These are phyloP conservation scores for Neolamprologus toae DNA, from an alignment of 2,113 vertebrate genomes.

Conservation along the genomic window DNA sequence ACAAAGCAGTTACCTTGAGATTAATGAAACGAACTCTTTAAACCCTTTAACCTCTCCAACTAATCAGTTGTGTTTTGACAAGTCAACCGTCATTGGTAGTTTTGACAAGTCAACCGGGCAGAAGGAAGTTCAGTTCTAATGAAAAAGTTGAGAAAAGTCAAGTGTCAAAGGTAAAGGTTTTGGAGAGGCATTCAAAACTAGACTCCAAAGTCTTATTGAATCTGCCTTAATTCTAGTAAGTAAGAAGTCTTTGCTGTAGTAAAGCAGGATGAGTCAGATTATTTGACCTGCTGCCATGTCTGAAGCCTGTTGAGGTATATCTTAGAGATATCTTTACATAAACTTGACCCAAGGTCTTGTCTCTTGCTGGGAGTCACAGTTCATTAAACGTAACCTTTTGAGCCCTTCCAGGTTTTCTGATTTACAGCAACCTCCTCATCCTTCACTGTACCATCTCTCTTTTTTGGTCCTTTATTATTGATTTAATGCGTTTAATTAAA, in stretches of 20 bases:
- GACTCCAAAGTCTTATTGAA: background rate
- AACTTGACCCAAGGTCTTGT: background rate
- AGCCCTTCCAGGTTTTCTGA: background rate
- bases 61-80: background rate
- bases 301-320: background rate
- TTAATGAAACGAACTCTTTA: background rate
- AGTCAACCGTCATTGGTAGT: background rate
- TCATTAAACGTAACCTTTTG: background rate
- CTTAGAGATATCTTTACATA: background rate
- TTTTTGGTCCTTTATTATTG: background rate
- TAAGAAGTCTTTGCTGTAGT: background rate
- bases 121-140: background rate
- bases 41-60: background rate
- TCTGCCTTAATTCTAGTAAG: background rate
- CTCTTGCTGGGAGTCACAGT: background rate
- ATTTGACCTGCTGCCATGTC: slow-evolving; percentile 21
- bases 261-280: background rate
- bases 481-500: background rate
- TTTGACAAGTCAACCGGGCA: background rate
- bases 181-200: background rate
- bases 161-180: background rate
- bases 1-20: background rate
- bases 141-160: background rate
- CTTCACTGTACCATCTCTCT: background rate
- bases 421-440: background rate